Conservation (phyloP, 2,888 invertebrate species). For the Hypselothyrea guttata region DNA sequence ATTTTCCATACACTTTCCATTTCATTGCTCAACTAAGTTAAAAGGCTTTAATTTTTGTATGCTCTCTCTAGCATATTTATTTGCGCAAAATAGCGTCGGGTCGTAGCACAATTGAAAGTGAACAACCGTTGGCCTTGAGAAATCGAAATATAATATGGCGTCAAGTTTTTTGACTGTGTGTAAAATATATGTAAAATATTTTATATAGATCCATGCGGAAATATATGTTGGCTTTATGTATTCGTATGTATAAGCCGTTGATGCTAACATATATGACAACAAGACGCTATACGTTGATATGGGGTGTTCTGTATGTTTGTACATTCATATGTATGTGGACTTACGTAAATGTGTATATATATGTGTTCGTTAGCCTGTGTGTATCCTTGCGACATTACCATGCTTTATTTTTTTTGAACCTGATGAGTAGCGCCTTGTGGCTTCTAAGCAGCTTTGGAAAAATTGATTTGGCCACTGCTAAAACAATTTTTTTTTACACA, state of each 20-base stretch:
- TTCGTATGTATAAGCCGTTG: conserved; percentile 27
- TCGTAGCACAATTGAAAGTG: conserved; percentile 25
- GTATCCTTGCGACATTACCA: conserved; percentile 12
- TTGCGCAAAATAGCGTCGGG: conserved; percentile 28
- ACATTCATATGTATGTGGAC: no score
- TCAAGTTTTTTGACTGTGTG: conserved; percentile 40
- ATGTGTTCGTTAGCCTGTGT: background rate
- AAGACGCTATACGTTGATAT: conserved; percentile 10
- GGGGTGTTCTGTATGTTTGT: no score
- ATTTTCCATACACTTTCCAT: no score
- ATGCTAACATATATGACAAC: conserved; percentile 51
- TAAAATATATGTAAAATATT: conserved; percentile 10
- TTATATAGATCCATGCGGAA: no score
- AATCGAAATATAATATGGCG: conserved; percentile 65
- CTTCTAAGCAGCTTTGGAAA: conserved; percentile 57
- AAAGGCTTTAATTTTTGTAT: no score
- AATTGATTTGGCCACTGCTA: conserved; percentile 47
- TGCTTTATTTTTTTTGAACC: background rate
- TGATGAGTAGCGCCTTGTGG: conserved; percentile 43
- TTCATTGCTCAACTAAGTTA: no score
- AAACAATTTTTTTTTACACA: conserved; percentile 39
- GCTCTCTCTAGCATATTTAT: no score
- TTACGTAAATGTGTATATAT: conserved; percentile 16
- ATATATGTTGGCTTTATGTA: conserved; percentile 4
- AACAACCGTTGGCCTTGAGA: conserved; percentile 31